phyloP scores from a whole-genome alignment of 2,113 vertebrate genomes.

The Rattus norvegicus region GRCr8 NC_086023.1:102604501-102605000 shows the following conservation, averaged over 20 bases:
- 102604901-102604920: not conserved
- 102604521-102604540: not conserved
- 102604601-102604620: not conserved
- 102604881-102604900: not conserved
- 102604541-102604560: not conserved
- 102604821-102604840: not conserved
- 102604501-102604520: not conserved
- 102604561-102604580: not conserved
- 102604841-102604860: fast-evolving
- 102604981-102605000: not conserved
- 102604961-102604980: not conserved
- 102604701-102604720: not conserved
- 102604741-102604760: fast-evolving
- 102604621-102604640: not conserved
- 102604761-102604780: not conserved
- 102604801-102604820: not conserved
- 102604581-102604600: not conserved
- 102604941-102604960: not conserved
- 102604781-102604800: not conserved
- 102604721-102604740: not conserved
- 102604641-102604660: not conserved
- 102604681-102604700: not conserved
- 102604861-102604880: not conserved
- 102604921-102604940: not conserved
- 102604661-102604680: fast-evolving